phyloP scores from a whole-genome alignment of 2,888 invertebrate genomes.

The Uropetala carovei region DNA sequence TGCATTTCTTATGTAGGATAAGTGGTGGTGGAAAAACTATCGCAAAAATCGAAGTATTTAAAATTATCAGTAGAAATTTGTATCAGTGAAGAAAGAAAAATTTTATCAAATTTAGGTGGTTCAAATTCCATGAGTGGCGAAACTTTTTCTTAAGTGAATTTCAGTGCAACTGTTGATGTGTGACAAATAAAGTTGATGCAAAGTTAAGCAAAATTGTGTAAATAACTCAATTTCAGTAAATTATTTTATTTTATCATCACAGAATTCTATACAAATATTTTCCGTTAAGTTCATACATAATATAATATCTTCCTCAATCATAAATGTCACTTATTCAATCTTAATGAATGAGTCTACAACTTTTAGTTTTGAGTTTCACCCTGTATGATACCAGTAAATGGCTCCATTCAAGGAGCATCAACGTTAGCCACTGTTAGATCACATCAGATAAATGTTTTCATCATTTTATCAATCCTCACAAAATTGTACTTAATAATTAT shows the following conservation, averaged over 20 bases:
- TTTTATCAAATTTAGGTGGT: too few species aligned
- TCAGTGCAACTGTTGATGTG: too few species aligned
- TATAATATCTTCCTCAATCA: constrained; percentile 2
- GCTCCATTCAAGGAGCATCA: not conserved
- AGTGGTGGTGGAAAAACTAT: too few species aligned
- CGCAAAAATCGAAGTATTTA: too few species aligned
- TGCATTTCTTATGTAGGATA: too few species aligned
- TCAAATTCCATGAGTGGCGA: too few species aligned
- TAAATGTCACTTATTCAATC: not conserved
- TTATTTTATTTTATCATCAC: constrained; percentile 44
- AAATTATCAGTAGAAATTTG: too few species aligned
- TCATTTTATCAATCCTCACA: not conserved
- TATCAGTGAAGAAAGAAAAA: too few species aligned
- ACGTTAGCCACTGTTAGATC: not conserved
- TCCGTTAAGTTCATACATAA: constrained; percentile 22
- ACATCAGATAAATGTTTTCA: not conserved
- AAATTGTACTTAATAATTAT: constrained; percentile 7
- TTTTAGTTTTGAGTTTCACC: constrained; percentile 12
- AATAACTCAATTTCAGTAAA: not conserved
- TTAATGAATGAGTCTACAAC: not conserved
- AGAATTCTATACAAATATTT: constrained; percentile 44
- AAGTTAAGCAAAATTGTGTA: too few species aligned
- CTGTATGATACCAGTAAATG: constrained; percentile 24
- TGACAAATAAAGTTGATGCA: too few species aligned
- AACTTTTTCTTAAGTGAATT: too few species aligned